Evolutionary conservation across 2,888 invertebrate genomes (phyloP), one percentile per base, ranked within the genome.

Genomic region (Paralinhomoeus sp.): DNA sequence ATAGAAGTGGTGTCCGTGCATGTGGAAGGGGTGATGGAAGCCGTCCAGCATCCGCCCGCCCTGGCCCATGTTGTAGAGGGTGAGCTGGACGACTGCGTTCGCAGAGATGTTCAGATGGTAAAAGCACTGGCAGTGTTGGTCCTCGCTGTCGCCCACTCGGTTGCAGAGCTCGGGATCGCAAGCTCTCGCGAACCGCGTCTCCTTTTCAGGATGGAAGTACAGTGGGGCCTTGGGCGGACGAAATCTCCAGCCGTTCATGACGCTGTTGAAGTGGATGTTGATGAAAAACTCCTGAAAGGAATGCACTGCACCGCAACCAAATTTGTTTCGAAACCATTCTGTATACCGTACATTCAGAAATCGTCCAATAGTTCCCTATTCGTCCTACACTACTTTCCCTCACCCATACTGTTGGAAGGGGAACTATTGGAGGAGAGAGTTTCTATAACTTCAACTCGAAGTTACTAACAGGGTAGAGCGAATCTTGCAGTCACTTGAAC

Each of bases 191-290:
- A 56, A 46, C 13, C 45, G 36, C 27, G 45, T 44, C 50, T 54
- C 48, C 20, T 50, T 43, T 23, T 49, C 47, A 18, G 46, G n/a
- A 37, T 58, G 50, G 44, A 50, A 57, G 38, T 58, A 56, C 12
- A 57, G 57, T 38, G 57, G 51, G 15, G 54, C 55, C 27, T 48
- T 50, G 27, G 57, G 56, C 20, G 47, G 48, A 20, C 49, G 42
- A 49, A 53, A 57, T 35, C 48, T 45, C 45, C 47, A 56, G 34
- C 55, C 55, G 22, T 57, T 52, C 40, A 56, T 48, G 44, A 55
- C 54, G 39, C 52, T 53, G 48, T 57, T 56, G 41, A 51, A 54
- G 47, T 57, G 53, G 56, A 57, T 57, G 46, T 56, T 57, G 45
- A 54, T 51, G 43, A 54, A 56, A 39, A 52, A 45, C 39, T 57